Conservation (phyloP, 2,888 invertebrate species). For the Tryphoninae sp. region DNA sequence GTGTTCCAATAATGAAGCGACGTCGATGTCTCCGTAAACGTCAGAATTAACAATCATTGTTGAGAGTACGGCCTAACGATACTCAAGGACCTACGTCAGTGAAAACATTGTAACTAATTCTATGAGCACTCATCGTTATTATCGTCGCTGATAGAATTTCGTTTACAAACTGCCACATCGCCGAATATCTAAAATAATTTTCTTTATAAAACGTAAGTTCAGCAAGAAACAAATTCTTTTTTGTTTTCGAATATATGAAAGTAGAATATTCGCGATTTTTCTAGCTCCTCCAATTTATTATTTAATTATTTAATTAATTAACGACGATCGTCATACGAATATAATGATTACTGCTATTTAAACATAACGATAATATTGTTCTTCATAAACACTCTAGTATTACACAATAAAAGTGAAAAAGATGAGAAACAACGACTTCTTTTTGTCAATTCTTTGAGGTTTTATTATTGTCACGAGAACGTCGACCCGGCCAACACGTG, state of each 20-base stretch:
- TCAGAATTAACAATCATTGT: slow-evolving; percentile 21
- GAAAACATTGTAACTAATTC: slow-evolving; percentile 1
- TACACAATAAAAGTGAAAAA: slow-evolving; percentile 8
- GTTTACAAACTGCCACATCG: slow-evolving; percentile 14
- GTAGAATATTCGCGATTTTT: not conserved
- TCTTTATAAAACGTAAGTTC: not conserved
- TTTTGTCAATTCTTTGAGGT: not conserved
- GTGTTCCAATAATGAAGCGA: slow-evolving; percentile 22
- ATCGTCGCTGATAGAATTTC: not conserved
- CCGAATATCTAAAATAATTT: not conserved
- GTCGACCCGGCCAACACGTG: slow-evolving; percentile 40
- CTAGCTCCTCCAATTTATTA: not conserved
- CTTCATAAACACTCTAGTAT: slow-evolving; percentile 2
- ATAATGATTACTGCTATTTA: not conserved
- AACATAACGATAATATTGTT: slow-evolving; percentile 13
- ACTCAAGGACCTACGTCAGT: not conserved
- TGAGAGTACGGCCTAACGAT: slow-evolving; percentile 15
- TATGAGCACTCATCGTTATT: not conserved
- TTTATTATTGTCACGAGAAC: slow-evolving; percentile 21
- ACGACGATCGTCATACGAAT: not conserved
- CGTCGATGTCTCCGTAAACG: slow-evolving; percentile 18
- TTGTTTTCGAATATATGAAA: not conserved
- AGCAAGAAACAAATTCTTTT: not conserved
- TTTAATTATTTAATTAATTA: not conserved
- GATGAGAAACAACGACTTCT: not conserved